Conservation (phyloP, 2,888 invertebrate species). For the Fragum fragum region DNA sequence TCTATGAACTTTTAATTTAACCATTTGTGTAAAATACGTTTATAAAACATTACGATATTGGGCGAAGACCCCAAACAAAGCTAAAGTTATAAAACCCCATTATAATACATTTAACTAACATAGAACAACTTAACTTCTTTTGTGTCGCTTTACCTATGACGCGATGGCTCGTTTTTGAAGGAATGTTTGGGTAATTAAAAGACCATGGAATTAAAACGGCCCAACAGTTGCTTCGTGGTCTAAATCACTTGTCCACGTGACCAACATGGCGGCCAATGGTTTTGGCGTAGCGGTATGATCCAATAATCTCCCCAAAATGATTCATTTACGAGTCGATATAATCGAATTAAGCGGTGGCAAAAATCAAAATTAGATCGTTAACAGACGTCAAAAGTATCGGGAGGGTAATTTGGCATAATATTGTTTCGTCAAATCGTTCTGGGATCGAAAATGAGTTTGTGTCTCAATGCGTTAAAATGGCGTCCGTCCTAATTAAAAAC, state of each 20-base stretch:
- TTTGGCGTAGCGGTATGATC: conserved; percentile 11
- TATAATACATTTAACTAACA: no score
- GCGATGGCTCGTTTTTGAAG: no score
- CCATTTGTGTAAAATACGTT: no score
- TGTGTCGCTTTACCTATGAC: no score
- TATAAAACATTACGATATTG: no score
- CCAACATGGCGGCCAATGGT: neutral
- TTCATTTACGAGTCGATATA: conserved; percentile 26
- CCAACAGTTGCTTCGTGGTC: neutral
- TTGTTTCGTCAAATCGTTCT: conserved; percentile 23
- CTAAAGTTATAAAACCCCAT: no score
- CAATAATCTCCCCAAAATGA: conserved; percentile 9
- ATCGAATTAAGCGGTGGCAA: conserved; percentile 24
- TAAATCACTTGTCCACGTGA: conserved; percentile 25
- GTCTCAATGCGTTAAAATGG: conserved; percentile 22
- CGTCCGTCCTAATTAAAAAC: conserved; percentile 23
- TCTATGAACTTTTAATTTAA: no score
- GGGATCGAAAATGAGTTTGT: conserved; percentile 18
- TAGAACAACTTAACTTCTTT: no score
- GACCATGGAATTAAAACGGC: neutral
- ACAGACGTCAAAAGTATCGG: conserved; percentile 31
- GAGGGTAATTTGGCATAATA: conserved; percentile 23
- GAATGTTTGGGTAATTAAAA: neutral
- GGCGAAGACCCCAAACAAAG: no score
- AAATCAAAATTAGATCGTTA: conserved; percentile 24